Percentiles rank a stretch among this genome's conserved stretches.
Evolutionary conservation across 2,113 vertebrate species (phyloP).

Genomic region (Elgaria multicarinata): DNA sequence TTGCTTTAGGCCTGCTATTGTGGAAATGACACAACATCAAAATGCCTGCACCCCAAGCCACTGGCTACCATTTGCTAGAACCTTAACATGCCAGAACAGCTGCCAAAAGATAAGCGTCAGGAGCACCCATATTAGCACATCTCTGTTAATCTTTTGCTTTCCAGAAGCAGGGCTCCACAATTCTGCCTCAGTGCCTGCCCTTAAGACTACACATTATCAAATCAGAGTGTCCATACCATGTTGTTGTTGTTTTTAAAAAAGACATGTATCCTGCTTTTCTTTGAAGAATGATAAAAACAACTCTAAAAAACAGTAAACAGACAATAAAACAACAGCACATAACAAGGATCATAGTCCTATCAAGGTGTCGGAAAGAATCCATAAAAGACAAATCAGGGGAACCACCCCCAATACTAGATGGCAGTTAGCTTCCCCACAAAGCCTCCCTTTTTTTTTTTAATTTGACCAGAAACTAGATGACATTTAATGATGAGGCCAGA

Average conservation of each 20-base stretch:
- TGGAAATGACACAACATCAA: not conserved
- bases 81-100: not conserved
- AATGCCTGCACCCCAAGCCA: not conserved
- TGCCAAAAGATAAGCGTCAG: not conserved
- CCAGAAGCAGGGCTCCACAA: not conserved
- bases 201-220: not conserved
- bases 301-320: not conserved
- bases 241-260: not conserved
- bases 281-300: not conserved
- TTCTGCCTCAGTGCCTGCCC: not conserved
- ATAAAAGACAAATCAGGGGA: no score
- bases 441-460: no score
- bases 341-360: not conserved
- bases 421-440: no score
- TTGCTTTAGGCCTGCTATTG: no score
- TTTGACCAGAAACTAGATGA: no score
- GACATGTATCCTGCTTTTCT: not conserved
- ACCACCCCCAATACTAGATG: no score
- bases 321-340: not conserved
- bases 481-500: no score
- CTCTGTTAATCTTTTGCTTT: conserved; percentile 10
- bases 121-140: not conserved
- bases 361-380: not conserved
- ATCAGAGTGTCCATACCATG: not conserved
- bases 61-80: not conserved